Evolutionary conservation across 1,140 invertebrate genomes (phyloP).

Genomic region (Atta cephalotes): DNA sequence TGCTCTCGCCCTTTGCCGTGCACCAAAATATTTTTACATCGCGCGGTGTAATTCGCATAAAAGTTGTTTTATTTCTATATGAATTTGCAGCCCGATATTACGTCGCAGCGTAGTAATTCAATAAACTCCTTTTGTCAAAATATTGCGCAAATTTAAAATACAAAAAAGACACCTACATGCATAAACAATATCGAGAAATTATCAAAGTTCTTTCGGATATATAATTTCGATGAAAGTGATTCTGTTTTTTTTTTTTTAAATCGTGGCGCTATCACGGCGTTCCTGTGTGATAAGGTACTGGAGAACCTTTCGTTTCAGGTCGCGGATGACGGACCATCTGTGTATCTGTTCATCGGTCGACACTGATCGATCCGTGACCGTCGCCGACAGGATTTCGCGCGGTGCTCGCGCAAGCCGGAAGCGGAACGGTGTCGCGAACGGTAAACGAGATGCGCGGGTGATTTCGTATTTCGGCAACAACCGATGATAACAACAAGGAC

Average conservation of each 20-base stretch:
- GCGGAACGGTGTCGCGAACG: neutral
- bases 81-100: neutral
- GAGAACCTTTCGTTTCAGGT: neutral
- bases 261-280: neutral
- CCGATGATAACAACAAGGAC: constrained; percentile 29
- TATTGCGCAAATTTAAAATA: neutral
- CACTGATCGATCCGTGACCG: constrained; percentile 22
- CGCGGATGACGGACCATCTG: neutral
- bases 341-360: neutral
- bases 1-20: constrained; percentile 25
- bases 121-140: neutral
- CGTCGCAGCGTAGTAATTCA: neutral
- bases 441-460: constrained; percentile 66
- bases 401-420: constrained; percentile 19
- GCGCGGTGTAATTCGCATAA: neutral
- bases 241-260: neutral
- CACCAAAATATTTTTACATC: constrained; percentile 44
- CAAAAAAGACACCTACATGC: neutral
- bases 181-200: neutral
- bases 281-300: neutral
- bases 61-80: neutral
- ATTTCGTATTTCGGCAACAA: constrained; percentile 3
- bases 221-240: neutral
- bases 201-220: neutral
- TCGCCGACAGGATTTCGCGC: neutral